A percentile compares a stretch with the other conserved stretches of the same genome.
These are phyloP conservation scores for Sylvietta virens DNA, from an alignment of 2,113 vertebrate species.

Conservation along the genomic window DNA sequence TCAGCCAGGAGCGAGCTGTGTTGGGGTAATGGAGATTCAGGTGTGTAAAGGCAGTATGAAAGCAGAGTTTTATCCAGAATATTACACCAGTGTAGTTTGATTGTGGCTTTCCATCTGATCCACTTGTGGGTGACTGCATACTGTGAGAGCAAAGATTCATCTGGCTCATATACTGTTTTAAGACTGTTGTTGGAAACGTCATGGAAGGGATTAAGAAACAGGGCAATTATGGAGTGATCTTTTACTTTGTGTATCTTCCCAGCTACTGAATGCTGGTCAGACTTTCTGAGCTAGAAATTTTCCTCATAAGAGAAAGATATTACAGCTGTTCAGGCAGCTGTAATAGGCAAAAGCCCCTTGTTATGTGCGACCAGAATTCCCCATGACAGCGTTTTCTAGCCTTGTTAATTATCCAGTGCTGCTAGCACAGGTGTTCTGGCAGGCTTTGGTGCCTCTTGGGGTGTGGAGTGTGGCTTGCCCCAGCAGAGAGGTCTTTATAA, in stretches of 20 bases:
- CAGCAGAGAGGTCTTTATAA: neutral
- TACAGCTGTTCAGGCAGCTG: neutral
- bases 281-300: neutral
- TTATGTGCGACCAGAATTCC: neutral
- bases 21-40: neutral
- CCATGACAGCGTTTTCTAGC: neutral
- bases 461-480: neutral
- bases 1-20: neutral
- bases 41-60: neutral
- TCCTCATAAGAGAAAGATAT: neutral
- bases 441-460: neutral
- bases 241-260: neutral
- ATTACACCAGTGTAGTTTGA: neutral
- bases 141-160: neutral
- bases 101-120: neutral
- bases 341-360: neutral
- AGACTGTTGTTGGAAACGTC: neutral
- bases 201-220: neutral
- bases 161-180: neutral
- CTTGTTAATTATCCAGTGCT: neutral
- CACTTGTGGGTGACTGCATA: neutral
- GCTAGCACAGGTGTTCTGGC: accelerated
- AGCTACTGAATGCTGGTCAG: neutral
- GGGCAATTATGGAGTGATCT: neutral
- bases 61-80: neutral